Base-by-base conservation (phyloP, 1,140 invertebrate species). In the Macrosteles quadrilineatus region DNA sequence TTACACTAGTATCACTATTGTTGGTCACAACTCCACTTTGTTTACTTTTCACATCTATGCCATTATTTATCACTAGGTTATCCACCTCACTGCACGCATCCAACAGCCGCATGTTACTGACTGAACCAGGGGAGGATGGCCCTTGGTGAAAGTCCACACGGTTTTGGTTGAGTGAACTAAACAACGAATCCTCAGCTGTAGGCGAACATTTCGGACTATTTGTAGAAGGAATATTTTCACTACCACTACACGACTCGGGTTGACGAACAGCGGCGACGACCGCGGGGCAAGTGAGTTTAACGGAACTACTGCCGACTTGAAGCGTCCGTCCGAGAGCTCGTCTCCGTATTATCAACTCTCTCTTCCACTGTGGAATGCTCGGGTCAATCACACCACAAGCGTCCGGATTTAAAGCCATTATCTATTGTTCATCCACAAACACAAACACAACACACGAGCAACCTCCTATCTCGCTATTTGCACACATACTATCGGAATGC, bases 271-370 rank as follows among this genome's bases (percentile, higher is more conserved):
- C 31, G 43, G 66, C 62, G 53, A 67, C 29, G 45, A 53, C 45
- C 30, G 32, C 67, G 30, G 67, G 68, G 55, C 65, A 57, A 47
- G 69, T 47, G 45, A 29, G 68, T 67, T 64, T 36, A 12, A 69
- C 62, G 30, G 47, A 50, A 57, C 3, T 67, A 59, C 72, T 66
- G 21, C 67, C 53, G 36, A 50, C 67, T 36, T 70, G 70, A 1
- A 67, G 57, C 53, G 70, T 71, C 67, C 78, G 77, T 64, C 70
- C 78, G 76, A 83, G 71, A 45, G 83, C 79, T 76, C 81, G 77
- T 32, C 88, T 85, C 63, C 88, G 83, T 78, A 88, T 85, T 74
- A 91, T 87, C 73, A 91, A 81, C 77, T 91, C 90, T 71, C 87
- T 84, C 77, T 91, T 91, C 90, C 90, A 91, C 78, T 89, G 88